Evolutionary conservation across 2,113 vertebrate species (phyloP), one percentile per base, ranked within the genome.

Genomic region (Camarhynchus parvulus): DNA sequence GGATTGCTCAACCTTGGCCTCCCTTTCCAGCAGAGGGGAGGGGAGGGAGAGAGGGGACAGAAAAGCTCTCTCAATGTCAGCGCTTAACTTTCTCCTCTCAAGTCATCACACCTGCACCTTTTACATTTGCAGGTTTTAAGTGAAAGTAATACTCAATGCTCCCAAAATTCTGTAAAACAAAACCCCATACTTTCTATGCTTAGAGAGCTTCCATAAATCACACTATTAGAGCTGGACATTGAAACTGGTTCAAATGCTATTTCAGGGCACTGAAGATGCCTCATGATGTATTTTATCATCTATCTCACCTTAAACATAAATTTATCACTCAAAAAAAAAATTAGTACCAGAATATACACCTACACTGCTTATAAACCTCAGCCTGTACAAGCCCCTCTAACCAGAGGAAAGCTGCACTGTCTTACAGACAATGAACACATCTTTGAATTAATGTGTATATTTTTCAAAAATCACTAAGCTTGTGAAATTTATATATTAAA

Each of bases 401-500:
- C 12, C 84, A 33, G 3, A 63, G 17, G 35, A 83, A 87, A 93
- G 70, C 64, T 89, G 92, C 28, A 82, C 11, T 39, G n/a, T 14
- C 27, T 67, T 64, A 64, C 4, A 94, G 78, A 86, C 79, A 49
- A 67, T 27, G 16, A 95, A 62, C 58, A 6, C 6, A 66, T 44
- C 69, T 78, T 89, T 44, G 25, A 89, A 94, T 64, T 59, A 11
- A 44, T 16, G 10, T 42, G 11, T 63, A 94, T 90, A 35, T 76
- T 93, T 95, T 88, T 52, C 9, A 11, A 93, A 67, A 95, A 95
- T 46, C 14, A 73, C 16, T 69, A 84, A 33, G 22, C 13, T 91
- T 63, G 21, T 9, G 91, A 87, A 95, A 96, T 88, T 89, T 92
- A 90, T n/a, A 74, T 31, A 55, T 46, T 30, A 47, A 64, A 89